Conservation (phyloP, 2,888 invertebrate species). For the Calliphora vomitoria region DNA sequence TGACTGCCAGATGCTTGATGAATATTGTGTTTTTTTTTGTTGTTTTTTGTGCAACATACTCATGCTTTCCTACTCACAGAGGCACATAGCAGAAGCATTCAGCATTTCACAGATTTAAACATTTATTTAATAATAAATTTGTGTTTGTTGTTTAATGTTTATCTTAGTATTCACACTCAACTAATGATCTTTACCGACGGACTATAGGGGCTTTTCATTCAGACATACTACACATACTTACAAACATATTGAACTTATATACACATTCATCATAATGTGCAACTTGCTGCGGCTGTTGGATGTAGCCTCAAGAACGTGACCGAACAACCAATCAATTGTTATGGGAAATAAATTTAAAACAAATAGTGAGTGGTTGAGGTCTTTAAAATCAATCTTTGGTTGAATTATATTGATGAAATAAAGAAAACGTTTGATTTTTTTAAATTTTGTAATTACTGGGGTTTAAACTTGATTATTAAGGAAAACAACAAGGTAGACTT, state of each 20-base stretch:
- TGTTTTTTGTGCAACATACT: neutral
- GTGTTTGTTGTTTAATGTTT: constrained; percentile 28
- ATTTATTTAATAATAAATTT: constrained; percentile 31
- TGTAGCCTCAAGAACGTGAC: constrained; percentile 5
- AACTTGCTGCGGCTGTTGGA: neutral
- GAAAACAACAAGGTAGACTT: too few relatives aligned
- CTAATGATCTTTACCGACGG: constrained; percentile 45
- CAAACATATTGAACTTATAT: neutral
- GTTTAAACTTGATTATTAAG: too few relatives aligned
- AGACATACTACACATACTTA: neutral
- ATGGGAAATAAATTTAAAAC: constrained; percentile 35
- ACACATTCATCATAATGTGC: constrained; percentile 12
- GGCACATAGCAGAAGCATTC: neutral
- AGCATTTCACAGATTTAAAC: constrained; percentile 10
- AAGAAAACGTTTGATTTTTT: neutral
- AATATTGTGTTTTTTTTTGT: neutral
- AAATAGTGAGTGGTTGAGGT: neutral
- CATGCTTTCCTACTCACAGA: neutral
- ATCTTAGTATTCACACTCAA: constrained; percentile 52
- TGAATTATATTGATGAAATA: neutral
- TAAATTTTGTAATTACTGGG: too few relatives aligned
- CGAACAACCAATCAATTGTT: constrained; percentile 21
- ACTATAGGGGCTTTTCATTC: neutral
- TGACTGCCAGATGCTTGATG: constrained; percentile 31
- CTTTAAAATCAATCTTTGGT: neutral